Evolutionary conservation across 2,797 vertebrate genomes (phyloP).

Genomic region (Poeciliopsis presidionis): DNA sequence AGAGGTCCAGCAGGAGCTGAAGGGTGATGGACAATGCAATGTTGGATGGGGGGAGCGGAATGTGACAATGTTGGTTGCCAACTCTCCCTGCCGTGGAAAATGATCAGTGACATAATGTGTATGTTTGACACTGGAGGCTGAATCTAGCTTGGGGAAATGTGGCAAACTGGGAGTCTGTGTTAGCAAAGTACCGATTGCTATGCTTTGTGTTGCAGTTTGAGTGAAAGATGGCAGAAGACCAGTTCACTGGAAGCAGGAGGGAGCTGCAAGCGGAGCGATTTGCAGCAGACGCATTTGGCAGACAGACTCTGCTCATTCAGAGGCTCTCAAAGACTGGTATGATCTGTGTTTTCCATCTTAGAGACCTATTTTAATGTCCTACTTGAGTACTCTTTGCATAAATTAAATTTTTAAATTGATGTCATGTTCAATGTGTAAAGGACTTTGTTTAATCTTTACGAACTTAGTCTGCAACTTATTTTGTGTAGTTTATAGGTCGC

Average conservation of each 20-base stretch:
- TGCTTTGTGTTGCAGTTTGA: constrained; percentile 4
- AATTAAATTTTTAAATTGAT: background rate
- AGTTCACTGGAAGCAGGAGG: background rate
- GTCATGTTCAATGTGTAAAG: background rate
- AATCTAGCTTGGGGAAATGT: background rate
- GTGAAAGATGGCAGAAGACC: background rate
- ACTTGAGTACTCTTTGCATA: background rate
- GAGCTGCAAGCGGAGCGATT: background rate
- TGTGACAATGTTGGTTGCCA: background rate
- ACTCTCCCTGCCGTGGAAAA: background rate
- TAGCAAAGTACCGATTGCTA: background rate
- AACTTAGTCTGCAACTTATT: background rate
- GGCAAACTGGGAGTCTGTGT: background rate
- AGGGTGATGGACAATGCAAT: background rate
- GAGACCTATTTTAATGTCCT: background rate
- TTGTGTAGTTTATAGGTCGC: background rate
- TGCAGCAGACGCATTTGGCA: background rate
- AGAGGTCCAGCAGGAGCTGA: background rate
- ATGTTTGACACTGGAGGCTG: background rate
- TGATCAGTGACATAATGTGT: constrained; percentile 1
- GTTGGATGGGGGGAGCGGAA: background rate
- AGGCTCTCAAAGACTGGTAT: background rate
- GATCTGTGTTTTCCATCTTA: background rate
- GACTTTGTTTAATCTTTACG: background rate
- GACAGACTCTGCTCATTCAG: background rate